Evolutionary conservation across 2,888 invertebrate genomes (phyloP).

Genomic region (Shargacucullia verbasci): DNA sequence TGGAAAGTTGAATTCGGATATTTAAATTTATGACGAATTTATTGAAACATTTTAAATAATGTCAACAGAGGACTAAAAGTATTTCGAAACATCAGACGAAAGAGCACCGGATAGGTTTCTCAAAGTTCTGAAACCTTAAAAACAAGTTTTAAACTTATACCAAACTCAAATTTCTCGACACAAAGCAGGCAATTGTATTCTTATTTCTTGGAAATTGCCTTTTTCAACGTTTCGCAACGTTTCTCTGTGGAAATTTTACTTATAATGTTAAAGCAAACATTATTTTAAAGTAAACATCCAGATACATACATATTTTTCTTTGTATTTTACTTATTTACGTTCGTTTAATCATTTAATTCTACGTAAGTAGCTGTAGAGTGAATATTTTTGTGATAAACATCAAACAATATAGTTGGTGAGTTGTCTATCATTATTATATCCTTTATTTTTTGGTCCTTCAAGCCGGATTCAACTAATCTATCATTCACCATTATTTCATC

Average conservation of each 20-base stretch:
- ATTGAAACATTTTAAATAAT: slow-evolving; percentile 4
- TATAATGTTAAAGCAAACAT: slow-evolving; percentile 24
- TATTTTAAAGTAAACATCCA: too few species aligned
- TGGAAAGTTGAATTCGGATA: too few species aligned
- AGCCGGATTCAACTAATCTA: too few species aligned
- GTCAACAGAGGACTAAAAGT: slow-evolving; percentile 41
- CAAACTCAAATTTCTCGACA: slow-evolving; percentile 71
- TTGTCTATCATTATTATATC: too few species aligned
- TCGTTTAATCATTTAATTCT: too few species aligned
- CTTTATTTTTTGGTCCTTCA: neutral
- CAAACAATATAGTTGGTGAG: too few species aligned
- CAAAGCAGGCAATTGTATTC: slow-evolving; percentile 60
- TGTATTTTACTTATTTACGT: too few species aligned
- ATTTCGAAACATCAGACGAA: slow-evolving; percentile 68
- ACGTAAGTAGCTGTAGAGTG: too few species aligned
- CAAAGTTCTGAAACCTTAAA: slow-evolving; percentile 77
- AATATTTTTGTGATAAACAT: too few species aligned
- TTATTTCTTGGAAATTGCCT: slow-evolving; percentile 65
- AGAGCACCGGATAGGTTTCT: slow-evolving; percentile 72
- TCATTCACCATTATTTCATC: neutral
- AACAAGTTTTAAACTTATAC: slow-evolving; percentile 70
- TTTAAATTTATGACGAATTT: neutral
- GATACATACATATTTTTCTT: too few species aligned
- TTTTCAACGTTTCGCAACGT: slow-evolving; percentile 61
- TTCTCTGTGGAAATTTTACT: slow-evolving; percentile 30